Evolutionary conservation across 2,113 vertebrate species (phyloP).

Genomic region (Apteryx owenii): DNA sequence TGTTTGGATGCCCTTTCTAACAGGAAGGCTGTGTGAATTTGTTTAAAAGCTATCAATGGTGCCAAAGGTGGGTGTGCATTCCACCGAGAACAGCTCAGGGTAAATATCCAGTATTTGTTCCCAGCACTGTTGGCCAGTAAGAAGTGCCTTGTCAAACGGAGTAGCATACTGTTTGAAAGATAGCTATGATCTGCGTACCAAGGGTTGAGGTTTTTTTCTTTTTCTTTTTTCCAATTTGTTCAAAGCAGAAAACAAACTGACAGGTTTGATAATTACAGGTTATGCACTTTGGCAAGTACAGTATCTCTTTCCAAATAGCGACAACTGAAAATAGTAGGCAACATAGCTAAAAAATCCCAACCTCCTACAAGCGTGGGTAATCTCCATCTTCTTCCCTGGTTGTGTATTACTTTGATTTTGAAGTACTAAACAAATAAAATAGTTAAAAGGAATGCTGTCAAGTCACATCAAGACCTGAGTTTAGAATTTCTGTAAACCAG

Average conservation of each 20-base stretch:
- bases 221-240: not conserved
- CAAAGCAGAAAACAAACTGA: conserved; percentile 21
- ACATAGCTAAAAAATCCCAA: not conserved
- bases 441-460: not conserved
- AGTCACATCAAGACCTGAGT: not conserved
- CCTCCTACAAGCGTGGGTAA: not conserved
- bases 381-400: not conserved
- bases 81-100: not conserved
- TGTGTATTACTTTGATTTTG: not conserved
- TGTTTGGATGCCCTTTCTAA: not conserved
- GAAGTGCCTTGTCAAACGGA: not conserved
- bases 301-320: not conserved
- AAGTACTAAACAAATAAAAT: not conserved
- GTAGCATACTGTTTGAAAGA: not conserved
- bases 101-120: not conserved
- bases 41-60: not conserved
- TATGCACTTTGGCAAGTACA: not conserved
- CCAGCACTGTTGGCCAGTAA: not conserved
- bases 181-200: not conserved
- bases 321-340: conserved; percentile 29
- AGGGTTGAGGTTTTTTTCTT: not conserved
- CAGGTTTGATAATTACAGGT: conserved; percentile 6
- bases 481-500: not conserved
- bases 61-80: rapidly evolving
- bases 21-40: rapidly evolving